phyloP scores from a whole-genome alignment of 2,113 vertebrate species.

The Leptobrachium ailaonicum region DNA sequence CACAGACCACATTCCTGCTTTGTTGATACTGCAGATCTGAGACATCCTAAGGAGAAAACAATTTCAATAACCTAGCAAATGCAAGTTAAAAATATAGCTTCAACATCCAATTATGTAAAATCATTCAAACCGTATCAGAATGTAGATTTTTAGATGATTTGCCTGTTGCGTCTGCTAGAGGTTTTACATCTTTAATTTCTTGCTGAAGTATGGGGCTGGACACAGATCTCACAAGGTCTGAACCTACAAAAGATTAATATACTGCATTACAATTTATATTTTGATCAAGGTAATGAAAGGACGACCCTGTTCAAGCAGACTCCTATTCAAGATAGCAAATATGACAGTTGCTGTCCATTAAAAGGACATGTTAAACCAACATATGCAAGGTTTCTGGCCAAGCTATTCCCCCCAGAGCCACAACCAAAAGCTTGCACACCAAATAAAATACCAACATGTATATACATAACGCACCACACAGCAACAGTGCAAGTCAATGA shows the following conservation, averaged over 20 bases:
- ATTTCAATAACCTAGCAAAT: not conserved
- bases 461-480: too few species aligned
- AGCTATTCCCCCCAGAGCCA: too few species aligned
- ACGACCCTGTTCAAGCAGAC: too few species aligned
- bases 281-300: too few species aligned
- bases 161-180: not conserved
- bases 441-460: too few species aligned
- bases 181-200: not conserved
- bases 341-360: too few species aligned
- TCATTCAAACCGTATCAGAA: conserved; percentile 8
- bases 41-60: not conserved
- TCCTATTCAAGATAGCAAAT: too few species aligned
- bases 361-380: too few species aligned
- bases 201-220: not conserved
- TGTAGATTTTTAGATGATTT: not conserved
- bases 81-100: not conserved
- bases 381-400: too few species aligned
- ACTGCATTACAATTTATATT: too few species aligned
- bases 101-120: not conserved
- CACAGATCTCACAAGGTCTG: not conserved
- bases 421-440: too few species aligned
- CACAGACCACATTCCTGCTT: conserved; percentile 76
- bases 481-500: too few species aligned
- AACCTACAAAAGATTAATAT: not conserved
- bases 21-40: conserved; percentile 32